Conservation (phyloP, 1,140 invertebrate species). For the Pseudomyrmex cubaensis region DNA sequence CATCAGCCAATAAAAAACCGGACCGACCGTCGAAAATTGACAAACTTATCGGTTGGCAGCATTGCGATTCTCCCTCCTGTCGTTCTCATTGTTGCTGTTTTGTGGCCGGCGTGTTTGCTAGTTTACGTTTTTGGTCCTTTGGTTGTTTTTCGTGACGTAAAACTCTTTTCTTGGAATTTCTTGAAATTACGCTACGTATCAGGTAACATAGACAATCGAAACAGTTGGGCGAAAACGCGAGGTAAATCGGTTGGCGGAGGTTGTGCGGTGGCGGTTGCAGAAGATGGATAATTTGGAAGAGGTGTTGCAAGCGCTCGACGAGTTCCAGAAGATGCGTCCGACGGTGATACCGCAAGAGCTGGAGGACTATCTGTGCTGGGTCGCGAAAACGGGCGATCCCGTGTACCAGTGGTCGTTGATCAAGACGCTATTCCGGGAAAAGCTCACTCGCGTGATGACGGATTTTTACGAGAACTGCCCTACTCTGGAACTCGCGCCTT, state of each 20-base stretch:
- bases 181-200: constrained; percentile 9
- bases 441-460: constrained; percentile 93
- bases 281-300: constrained; percentile 94
- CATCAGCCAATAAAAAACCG: no score
- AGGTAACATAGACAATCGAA: constrained; percentile 31
- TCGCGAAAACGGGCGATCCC: constrained; percentile 97
- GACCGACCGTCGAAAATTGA: no score
- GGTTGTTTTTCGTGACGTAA: constrained; percentile 54
- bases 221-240: constrained; percentile 23
- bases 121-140: constrained; percentile 65
- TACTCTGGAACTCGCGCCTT: constrained; percentile 90
- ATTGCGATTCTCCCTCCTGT: constrained; percentile 56
- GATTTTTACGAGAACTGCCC: constrained; percentile 94
- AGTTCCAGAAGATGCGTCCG: constrained; percentile 93
- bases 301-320: constrained; percentile 92
- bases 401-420: constrained; percentile 96
- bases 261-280: constrained; percentile 40
- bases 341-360: constrained; percentile 94
- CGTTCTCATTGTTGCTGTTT: constrained; percentile 72
- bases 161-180: constrained; percentile 40
- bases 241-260: constrained; percentile 43
- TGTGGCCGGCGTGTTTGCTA: constrained; percentile 74
- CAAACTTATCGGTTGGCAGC: not conserved
- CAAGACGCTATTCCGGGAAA: constrained; percentile 94
- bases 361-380: constrained; percentile 95